Evolutionary conservation across 2,797 vertebrate species (phyloP).

Genomic region (Bucorvus abyssinicus): DNA sequence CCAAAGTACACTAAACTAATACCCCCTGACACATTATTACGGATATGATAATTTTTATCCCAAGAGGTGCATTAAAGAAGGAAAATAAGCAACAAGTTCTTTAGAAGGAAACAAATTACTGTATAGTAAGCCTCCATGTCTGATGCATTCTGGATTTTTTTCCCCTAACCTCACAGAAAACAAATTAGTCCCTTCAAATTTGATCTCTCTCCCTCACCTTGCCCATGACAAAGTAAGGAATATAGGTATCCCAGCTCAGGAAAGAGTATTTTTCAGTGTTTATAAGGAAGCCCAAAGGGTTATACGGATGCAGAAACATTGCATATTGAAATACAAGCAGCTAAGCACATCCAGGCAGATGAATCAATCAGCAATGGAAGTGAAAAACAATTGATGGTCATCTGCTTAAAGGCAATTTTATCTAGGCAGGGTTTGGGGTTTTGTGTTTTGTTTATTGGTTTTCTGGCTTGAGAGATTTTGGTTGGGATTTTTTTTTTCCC

Average conservation of each 20-base stretch:
- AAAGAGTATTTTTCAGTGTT: neutral
- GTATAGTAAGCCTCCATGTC: neutral
- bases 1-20: neutral
- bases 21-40: no score
- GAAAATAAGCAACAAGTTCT: slow-evolving; percentile 56
- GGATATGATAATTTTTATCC: neutral
- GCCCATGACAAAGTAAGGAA: neutral
- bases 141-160: slow-evolving; percentile 19
- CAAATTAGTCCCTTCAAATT: neutral
- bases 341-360: neutral
- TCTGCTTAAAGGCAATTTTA: neutral
- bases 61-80: slow-evolving; percentile 57
- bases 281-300: neutral
- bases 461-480: neutral
- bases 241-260: neutral
- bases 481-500: neutral
- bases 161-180: slow-evolving; percentile 1
- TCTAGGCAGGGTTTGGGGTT: neutral
- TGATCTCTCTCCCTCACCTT: neutral
- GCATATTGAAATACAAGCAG: neutral
- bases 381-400: neutral
- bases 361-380: neutral
- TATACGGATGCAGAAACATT: neutral
- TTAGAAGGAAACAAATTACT: slow-evolving; percentile 56
- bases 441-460: neutral